These are phyloP conservation scores for Phylloscopus trochilus DNA, from an alignment of 2,113 vertebrate species.

Conservation along the genomic window DNA sequence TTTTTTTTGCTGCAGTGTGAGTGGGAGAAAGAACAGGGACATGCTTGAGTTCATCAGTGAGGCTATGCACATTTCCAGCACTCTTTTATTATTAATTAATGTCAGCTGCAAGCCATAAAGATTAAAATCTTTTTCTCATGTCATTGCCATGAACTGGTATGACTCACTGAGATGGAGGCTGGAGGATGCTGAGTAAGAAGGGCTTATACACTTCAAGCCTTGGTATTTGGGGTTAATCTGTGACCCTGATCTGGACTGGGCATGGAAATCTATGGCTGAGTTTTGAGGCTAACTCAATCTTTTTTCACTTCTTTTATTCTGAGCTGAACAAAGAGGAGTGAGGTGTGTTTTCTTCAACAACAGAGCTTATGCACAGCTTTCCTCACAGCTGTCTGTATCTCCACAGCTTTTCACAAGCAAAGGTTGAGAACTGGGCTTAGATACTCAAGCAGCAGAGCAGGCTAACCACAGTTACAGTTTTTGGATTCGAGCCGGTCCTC, in stretches of 20 bases:
- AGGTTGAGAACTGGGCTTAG: neutral
- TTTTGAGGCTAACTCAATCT: conserved; percentile 10
- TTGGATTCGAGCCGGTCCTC: neutral
- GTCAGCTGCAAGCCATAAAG: neutral
- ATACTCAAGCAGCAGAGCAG: neutral
- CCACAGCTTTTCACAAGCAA: neutral
- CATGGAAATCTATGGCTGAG: conserved; percentile 15
- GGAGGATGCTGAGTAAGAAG: conserved; percentile 49
- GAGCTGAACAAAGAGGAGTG: neutral
- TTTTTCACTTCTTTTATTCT: conserved; percentile 14
- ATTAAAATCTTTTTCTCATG: conserved; percentile 27
- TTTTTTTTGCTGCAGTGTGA: neutral
- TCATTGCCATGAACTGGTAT: conserved; percentile 20
- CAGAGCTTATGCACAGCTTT: neutral
- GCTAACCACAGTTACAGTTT: conserved; percentile 27
- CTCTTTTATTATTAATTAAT: conserved; percentile 9
- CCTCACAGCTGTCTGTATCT: neutral
- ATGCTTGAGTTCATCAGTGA: neutral
- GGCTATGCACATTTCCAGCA: neutral
- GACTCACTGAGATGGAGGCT: conserved; percentile 23
- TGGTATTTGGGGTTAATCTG: conserved; percentile 39
- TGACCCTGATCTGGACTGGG: conserved; percentile 21
- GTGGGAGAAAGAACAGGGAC: neutral
- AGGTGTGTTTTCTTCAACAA: neutral
- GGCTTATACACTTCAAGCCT: neutral